Percentiles rank a stretch among this genome's conserved stretches.
Evolutionary conservation across 2,797 vertebrate species (phyloP).

Genomic region (Ctenochaetus hawaiiensis): DNA sequence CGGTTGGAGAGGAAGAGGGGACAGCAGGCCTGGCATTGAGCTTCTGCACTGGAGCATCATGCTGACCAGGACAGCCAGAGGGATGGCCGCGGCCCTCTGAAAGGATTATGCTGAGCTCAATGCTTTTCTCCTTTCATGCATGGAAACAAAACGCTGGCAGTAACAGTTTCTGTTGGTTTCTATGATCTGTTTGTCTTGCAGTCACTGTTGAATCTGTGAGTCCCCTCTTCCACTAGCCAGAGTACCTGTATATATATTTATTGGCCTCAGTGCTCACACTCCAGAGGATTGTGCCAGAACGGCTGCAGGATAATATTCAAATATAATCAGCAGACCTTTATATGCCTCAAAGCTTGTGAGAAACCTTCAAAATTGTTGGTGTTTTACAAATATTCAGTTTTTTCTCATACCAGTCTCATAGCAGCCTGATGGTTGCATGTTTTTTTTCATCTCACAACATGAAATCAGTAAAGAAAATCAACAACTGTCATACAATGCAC

Average conservation of each 20-base stretch:
- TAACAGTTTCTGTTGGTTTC: conserved; percentile 82
- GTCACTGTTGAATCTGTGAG: conserved; percentile 51
- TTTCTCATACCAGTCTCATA: too few relatives aligned
- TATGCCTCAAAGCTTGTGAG: too few relatives aligned
- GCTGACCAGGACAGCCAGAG: conserved; percentile 78
- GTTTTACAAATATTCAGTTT: too few relatives aligned
- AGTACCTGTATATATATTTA: conserved; percentile 10
- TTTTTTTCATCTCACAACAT: too few relatives aligned
- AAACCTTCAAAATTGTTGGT: too few relatives aligned
- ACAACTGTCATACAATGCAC: too few relatives aligned
- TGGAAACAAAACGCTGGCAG: conserved; percentile 81
- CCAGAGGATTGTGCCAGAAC: not conserved
- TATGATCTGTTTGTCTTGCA: conserved; percentile 77
- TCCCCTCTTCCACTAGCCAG: conserved; percentile 25
- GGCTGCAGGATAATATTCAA: not conserved
- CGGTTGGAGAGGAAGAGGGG: conserved; percentile 76
- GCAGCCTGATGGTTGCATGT: too few relatives aligned
- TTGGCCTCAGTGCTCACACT: not conserved
- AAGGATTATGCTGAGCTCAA: conserved; percentile 86
- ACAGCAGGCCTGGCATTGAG: conserved; percentile 77
- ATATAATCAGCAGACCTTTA: not conserved
- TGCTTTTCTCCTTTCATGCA: conserved; percentile 75
- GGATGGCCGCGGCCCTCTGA: conserved; percentile 68
- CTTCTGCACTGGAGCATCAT: conserved; percentile 82
- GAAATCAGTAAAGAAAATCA: too few relatives aligned